Percentiles rank a stretch among this genome's conserved stretches.
phyloP scores from a whole-genome alignment of 2,797 vertebrate species.

The Orestias chungarensis region DNA sequence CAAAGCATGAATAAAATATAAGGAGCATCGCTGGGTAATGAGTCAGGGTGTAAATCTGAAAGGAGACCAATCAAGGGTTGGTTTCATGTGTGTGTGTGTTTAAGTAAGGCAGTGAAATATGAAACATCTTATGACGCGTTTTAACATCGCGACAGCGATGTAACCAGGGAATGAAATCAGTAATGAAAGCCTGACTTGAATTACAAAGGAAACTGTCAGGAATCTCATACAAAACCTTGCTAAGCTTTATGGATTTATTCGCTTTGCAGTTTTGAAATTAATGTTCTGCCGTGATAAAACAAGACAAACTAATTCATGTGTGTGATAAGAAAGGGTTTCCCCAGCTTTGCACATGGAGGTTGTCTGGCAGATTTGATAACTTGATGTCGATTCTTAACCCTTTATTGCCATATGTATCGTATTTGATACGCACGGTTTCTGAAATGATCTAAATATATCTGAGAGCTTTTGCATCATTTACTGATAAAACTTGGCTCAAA shows the following conservation, averaged over 20 bases:
- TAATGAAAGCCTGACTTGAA: slow-evolving; percentile 33
- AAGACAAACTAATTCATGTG: not conserved
- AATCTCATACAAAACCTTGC: not conserved
- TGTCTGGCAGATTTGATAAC: not conserved
- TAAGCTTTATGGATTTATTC: not conserved
- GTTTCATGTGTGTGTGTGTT: not conserved
- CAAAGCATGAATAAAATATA: slow-evolving; percentile 38
- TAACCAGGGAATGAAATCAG: slow-evolving; percentile 21
- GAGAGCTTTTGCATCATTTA: too few relatives aligned
- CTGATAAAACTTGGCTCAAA: too few relatives aligned
- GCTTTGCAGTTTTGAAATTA: not conserved
- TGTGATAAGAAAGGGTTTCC: not conserved
- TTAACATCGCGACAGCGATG: slow-evolving; percentile 15
- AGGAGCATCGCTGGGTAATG: slow-evolving; percentile 21
- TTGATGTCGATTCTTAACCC: not conserved
- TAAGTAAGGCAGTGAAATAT: slow-evolving; percentile 8
- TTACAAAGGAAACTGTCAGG: slow-evolving; percentile 4
- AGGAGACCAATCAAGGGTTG: not conserved
- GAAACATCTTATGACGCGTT: slow-evolving; percentile 11
- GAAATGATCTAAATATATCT: too few relatives aligned
- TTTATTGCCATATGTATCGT: too few relatives aligned
- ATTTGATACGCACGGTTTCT: too few relatives aligned
- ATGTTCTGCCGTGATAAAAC: not conserved
- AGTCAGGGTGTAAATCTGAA: slow-evolving; percentile 11
- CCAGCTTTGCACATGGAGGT: not conserved